Base-by-base conservation (phyloP, 2,797 vertebrate genomes). In the Dipus sagitta region DNA sequence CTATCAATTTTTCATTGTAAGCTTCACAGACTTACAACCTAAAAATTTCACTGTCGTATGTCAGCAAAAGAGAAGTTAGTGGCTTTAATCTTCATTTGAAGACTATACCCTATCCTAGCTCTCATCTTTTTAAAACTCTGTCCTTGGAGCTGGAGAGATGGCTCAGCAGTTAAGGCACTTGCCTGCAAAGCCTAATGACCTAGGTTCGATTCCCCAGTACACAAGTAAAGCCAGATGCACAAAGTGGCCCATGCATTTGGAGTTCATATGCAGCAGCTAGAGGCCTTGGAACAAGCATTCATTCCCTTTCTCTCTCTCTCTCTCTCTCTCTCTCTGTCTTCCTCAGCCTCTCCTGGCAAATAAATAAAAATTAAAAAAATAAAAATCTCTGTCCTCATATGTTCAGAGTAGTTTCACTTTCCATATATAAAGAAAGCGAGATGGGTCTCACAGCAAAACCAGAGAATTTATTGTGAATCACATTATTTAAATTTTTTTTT, bases 41-140 rank as follows among this genome's bases (percentile, higher is more conserved):
- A 84, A 67, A 91, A 75, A 34, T 20, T 74, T 26, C 11, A 28
- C n/a, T 65, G 52, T 3, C 26, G 70, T 75, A 72, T n/a, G 42
- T 60, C 54, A 64, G 80, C 76, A 74, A 92, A 75, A 60, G 42
- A 62, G 75, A 90, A 91, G 78, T 91, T 88, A 77, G 3, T 38
- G 42, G 30, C 38, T 65, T 76, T 77, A 15, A 24, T 87, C 23
- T 65, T 77, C 38, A 52, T 32, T 60, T 38, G 38, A 60, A 23
- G 52, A 38, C 47, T 24, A 54, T 21, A 65, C 21, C 74, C 67
- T 80, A 17, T 2, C 1, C 2, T 67, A 3, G 26, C 21, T 52
- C 15, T 24, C 68, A 1, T n/a, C 74, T 34, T 62, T 54, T 86
- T 38, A 38, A 38, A 38, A 38, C 38, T 38, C 38, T 38, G 38